Evolutionary conservation across 1,140 invertebrate genomes (phyloP).

Genomic region (Drosophila ercepeae): DNA sequence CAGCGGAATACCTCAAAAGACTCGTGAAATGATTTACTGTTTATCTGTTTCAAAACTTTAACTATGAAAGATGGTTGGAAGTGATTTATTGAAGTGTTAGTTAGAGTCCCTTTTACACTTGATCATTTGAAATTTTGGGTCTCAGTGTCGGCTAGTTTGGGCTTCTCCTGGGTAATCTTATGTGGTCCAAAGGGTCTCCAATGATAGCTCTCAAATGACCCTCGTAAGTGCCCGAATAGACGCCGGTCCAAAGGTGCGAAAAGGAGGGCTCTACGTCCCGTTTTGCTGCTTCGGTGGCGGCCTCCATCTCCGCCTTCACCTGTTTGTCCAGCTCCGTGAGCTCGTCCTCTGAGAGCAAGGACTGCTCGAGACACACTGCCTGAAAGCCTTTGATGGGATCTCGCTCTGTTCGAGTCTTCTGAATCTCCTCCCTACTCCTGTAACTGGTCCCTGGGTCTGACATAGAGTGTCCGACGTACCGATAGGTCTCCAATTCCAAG

Average conservation of each 20-base stretch:
- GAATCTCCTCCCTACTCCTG: constrained; percentile 93
- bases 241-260: constrained; percentile 93
- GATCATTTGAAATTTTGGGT: no score
- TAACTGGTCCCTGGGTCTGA: constrained; percentile 92
- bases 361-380: constrained; percentile 85
- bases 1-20: no score
- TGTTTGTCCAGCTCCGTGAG: constrained; percentile 85
- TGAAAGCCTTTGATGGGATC: constrained; percentile 95
- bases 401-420: constrained; percentile 92
- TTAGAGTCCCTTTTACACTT: background rate
- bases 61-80: no score
- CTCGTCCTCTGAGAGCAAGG: constrained; percentile 85
- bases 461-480: constrained; percentile 91
- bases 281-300: constrained; percentile 88
- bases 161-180: background rate
- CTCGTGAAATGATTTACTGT: no score
- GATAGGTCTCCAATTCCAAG: constrained; percentile 92
- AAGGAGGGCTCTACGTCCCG: constrained; percentile 91
- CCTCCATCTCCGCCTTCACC: constrained; percentile 90
- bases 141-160: background rate
- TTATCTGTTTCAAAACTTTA: no score
- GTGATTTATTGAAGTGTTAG: background rate
- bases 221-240: constrained; percentile 87
- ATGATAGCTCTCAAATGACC: constrained; percentile 46
- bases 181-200: constrained; percentile 44